Conservation (phyloP, 1,140 invertebrate genomes). For the Drosophila ogumai region DNA sequence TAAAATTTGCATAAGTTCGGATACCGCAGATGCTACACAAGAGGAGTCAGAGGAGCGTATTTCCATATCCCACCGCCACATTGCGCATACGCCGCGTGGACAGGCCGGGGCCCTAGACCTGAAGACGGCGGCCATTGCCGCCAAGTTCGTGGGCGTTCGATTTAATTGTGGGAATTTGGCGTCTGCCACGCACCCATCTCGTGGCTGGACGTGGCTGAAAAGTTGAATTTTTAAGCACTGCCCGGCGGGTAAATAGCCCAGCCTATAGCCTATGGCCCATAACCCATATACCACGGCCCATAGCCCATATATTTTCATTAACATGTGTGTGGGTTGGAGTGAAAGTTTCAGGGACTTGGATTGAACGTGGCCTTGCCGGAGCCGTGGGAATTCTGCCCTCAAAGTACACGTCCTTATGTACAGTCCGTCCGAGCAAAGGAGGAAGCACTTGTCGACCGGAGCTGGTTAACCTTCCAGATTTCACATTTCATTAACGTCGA, state of each 20-base stretch:
- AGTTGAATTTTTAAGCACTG: conserved; percentile 54
- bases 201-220: conserved; percentile 39
- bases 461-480: conserved; percentile 42
- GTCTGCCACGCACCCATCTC: conserved; percentile 50
- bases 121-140: conserved; percentile 23
- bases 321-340: conserved; percentile 41
- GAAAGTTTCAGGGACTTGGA: conserved; percentile 40
- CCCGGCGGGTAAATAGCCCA: conserved; percentile 22
- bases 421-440: conserved; percentile 2
- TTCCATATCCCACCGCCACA: conserved; percentile 39
- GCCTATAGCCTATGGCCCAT: neutral
- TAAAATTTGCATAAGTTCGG: conserved; percentile 71
- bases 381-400: conserved; percentile 60
- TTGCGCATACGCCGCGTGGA: conserved; percentile 57
- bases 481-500: conserved; percentile 65
- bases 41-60: conserved; percentile 22
- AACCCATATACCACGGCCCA: neutral
- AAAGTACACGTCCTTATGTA: conserved; percentile 49
- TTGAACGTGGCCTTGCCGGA: conserved; percentile 58
- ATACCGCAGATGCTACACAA: conserved; percentile 53
- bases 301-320: conserved; percentile 62
- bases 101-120: conserved; percentile 24
- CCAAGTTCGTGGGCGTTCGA: conserved; percentile 41
- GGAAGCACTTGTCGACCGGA: conserved; percentile 15
- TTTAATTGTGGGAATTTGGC: conserved; percentile 74